phyloP scores from a whole-genome alignment of 1,140 invertebrate species.

The Caenorhabditis tropicalis region DNA sequence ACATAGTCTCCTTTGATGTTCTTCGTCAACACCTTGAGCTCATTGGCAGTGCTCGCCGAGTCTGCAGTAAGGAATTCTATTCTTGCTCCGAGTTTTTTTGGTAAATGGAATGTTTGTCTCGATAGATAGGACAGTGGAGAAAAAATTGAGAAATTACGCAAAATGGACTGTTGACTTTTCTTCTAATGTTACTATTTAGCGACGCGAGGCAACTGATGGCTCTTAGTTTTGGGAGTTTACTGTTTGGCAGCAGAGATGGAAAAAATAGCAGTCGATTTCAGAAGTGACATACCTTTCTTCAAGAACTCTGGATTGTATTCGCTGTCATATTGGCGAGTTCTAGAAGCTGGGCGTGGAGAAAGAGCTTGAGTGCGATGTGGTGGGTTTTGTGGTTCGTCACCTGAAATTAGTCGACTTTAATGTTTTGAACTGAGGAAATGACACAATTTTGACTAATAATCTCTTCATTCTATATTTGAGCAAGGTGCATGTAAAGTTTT shows the following conservation, averaged over 20 bases:
- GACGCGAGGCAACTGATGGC: not conserved
- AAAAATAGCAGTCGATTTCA: not conserved
- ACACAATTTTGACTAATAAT: constrained; percentile 3
- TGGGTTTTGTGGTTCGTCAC: not conserved
- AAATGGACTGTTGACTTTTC: constrained; percentile 40
- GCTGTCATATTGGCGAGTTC: constrained; percentile 38
- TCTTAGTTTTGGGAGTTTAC: not conserved
- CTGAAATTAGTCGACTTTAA: not conserved
- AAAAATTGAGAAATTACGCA: constrained; percentile 32
- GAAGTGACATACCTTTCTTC: constrained; percentile 5
- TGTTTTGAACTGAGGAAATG: not conserved
- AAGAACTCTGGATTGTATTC: constrained; percentile 11
- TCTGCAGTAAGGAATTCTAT: constrained; percentile 26
- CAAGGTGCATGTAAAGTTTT: not conserved
- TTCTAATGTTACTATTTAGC: constrained; percentile 40
- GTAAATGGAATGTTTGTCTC: constrained; percentile 26
- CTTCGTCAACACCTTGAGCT: constrained; percentile 43
- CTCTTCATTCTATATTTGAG: constrained; percentile 39
- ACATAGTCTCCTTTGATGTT: constrained; percentile 19
- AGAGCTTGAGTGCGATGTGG: constrained; percentile 32
- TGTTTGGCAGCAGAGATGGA: not conserved
- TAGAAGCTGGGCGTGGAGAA: constrained; percentile 33
- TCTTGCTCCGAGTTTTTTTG: not conserved
- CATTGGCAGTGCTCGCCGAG: constrained; percentile 20
- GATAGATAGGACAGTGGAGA: not conserved